A percentile compares a stretch with the other conserved stretches of the same genome.
Conservation (phyloP, 2,797 vertebrate species). For the Microchirus variegatus region DNA sequence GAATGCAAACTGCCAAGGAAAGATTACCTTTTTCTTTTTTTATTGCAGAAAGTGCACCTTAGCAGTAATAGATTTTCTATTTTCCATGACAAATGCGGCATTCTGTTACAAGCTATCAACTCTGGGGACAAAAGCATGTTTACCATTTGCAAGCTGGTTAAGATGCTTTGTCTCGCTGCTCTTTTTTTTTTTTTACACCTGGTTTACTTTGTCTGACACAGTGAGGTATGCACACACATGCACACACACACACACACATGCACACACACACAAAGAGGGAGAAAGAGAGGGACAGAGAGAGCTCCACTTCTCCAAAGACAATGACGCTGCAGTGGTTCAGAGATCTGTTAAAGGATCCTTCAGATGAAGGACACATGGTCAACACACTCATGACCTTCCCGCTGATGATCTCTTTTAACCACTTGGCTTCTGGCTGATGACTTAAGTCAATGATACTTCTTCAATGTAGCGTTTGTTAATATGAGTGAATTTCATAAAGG, state of each 20-base stretch:
- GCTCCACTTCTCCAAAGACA: constrained; percentile 10
- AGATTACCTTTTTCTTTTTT: constrained; percentile 15
- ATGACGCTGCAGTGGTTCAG: constrained; percentile 21
- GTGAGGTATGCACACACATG: neutral
- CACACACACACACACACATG: neutral
- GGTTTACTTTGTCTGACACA: constrained; percentile 13
- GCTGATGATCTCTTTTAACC: constrained; percentile 6
- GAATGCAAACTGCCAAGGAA: constrained; percentile 1
- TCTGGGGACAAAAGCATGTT: neutral
- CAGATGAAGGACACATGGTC: constrained; percentile 40
- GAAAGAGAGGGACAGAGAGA: too few relatives aligned
- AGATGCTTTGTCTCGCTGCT: constrained; percentile 4
- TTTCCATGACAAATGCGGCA: constrained; percentile 13
- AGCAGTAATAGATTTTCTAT: constrained; percentile 10
- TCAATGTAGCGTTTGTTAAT: neutral
- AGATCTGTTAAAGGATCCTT: constrained; percentile 37
- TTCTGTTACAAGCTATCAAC: neutral
- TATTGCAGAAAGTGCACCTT: constrained; percentile 19
- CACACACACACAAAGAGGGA: neutral
- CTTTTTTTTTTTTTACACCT: constrained; percentile 18
- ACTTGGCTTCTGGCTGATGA: neutral
- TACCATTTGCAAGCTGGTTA: constrained; percentile 11
- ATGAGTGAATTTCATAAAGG: neutral
- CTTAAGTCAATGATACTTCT: constrained; percentile 8
- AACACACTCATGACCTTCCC: constrained; percentile 52